phyloP scores from a whole-genome alignment of 2,888 invertebrate genomes.

The Polyommatus icarus region DNA sequence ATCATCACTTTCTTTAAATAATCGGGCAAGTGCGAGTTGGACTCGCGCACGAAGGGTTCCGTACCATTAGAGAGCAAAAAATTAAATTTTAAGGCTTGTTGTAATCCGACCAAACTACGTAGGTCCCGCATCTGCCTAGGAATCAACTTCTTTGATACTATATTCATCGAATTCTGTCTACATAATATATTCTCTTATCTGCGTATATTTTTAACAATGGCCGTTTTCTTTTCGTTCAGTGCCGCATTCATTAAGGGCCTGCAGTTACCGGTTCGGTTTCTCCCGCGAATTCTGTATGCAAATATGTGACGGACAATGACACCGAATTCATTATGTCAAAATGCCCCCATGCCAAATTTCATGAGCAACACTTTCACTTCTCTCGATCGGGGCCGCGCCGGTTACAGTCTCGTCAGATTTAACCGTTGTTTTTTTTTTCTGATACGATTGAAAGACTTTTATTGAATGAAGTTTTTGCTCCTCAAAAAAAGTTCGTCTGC shows the following conservation, averaged over 20 bases:
- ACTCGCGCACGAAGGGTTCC: too few species aligned
- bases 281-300: constrained; percentile 59
- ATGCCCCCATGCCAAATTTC: constrained; percentile 47
- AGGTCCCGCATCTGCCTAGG: too few species aligned
- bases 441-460: neutral
- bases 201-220: neutral
- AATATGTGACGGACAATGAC: constrained; percentile 55
- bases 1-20: neutral
- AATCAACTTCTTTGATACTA: too few species aligned
- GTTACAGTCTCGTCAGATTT: constrained; percentile 26
- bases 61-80: too few species aligned
- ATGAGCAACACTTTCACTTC: constrained; percentile 48
- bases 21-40: too few species aligned
- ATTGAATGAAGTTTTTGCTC: neutral
- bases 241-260: constrained; percentile 43
- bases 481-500: neutral
- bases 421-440: neutral
- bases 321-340: constrained; percentile 53
- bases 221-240: constrained; percentile 36
- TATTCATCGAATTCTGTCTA: neutral
- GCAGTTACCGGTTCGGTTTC: constrained; percentile 55
- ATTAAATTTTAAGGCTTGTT: too few species aligned
- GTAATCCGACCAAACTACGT: too few species aligned
- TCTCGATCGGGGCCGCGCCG: constrained; percentile 38
- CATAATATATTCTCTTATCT: neutral